Evolutionary conservation across 2,797 vertebrate species (phyloP), one percentile per base, ranked within the genome.

Genomic region (Tragelaphus oryx): DNA sequence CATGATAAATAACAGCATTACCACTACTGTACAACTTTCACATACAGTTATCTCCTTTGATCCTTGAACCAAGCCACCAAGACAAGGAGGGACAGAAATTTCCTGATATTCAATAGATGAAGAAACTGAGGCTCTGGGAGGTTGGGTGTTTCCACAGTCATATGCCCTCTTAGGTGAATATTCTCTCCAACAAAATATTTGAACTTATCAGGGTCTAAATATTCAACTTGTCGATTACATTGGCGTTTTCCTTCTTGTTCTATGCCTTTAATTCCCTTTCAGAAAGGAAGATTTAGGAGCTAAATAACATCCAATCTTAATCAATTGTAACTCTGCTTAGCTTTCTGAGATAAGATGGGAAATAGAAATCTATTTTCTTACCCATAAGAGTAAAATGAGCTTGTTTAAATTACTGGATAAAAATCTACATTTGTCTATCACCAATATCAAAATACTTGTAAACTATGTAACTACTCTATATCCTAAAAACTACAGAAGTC

Each of bases 401-500:
- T 92, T 14, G n/a, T 76, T 93, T 91, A 94, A 93, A 62, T 79
- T 65, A 79, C 10, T 85, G 48, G 54, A 44, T 76, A 95, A 88
- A 95, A 89, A 68, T 59, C 28, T 89, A 76, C 14, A 87, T 44
- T 91, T 91, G 1, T 18, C 55, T 82, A 71, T 11, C 22, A 65
- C 24, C 6, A 59, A 33, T 76, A 88, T 79, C n/a, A 92, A 86
- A 94, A 82, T 87, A 90, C 68, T 89, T 83, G 3, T 52, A 83
- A 95, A 52, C 46, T 52, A 30, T 68, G 9, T 30, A 86, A 88
- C 55, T 83, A 60, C 41, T 78, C 30, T 57, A 54, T 87, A 55
- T 76, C 33, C 57, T 89, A 76, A 89, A 81, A 92, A 92, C 10
- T 55, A 71, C 22, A 41, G 13, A 89, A 82, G 24, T 68, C 55